Conservation (phyloP, 2,888 invertebrate species). For the Nezara viridula region DNA sequence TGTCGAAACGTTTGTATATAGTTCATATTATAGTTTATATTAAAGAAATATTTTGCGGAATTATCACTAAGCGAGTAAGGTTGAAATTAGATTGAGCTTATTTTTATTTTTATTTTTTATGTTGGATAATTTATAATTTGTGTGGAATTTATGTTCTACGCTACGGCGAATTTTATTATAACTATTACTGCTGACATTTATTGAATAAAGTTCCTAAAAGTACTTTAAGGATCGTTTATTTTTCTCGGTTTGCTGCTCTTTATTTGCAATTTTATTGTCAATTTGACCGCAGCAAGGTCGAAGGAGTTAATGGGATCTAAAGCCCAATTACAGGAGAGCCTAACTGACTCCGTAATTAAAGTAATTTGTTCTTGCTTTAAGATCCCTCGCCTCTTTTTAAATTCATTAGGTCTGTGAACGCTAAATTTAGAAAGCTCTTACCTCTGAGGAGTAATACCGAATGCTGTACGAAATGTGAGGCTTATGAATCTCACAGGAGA, state of each 20-base stretch:
- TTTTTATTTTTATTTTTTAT: too few relatives aligned
- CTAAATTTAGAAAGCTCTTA: constrained; percentile 1
- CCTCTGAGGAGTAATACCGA: not conserved
- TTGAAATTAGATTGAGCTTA: too few relatives aligned
- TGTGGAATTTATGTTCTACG: too few relatives aligned
- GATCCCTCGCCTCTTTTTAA: not conserved
- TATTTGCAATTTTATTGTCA: constrained; percentile 8
- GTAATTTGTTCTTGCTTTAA: constrained; percentile 12
- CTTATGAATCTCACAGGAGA: too few relatives aligned
- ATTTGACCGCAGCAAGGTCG: not conserved
- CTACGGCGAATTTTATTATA: too few relatives aligned
- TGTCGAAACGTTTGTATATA: too few relatives aligned
- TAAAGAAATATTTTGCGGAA: too few relatives aligned
- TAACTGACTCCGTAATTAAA: not conserved
- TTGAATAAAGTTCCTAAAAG: not conserved
- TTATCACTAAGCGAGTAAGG: too few relatives aligned
- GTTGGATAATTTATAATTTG: too few relatives aligned
- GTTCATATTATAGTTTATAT: too few relatives aligned
- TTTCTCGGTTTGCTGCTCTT: not conserved
- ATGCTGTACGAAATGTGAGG: too few relatives aligned
- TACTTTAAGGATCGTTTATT: not conserved
- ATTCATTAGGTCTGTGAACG: not conserved
- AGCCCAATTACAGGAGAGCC: not conserved
- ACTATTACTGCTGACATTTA: too few relatives aligned
- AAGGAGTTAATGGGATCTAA: not conserved